These are phyloP conservation scores for Callinectes sapidus DNA, from an alignment of 2,888 invertebrate genomes.

Conservation along the genomic window DNA sequence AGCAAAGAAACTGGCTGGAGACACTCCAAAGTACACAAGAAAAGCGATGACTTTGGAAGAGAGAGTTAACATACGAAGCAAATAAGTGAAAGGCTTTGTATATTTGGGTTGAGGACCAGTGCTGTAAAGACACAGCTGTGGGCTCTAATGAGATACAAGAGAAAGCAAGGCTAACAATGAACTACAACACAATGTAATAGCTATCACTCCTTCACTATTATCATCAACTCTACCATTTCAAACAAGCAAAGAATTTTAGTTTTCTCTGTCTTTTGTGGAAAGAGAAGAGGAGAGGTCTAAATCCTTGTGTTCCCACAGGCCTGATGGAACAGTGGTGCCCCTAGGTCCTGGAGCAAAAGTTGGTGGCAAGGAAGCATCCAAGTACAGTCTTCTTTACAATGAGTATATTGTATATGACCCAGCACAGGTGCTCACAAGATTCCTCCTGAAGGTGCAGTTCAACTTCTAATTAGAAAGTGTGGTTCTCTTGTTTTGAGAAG, in stretches of 20 bases:
- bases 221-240: no score
- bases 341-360: constrained; percentile 81
- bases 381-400: constrained; percentile 86
- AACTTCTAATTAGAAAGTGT: constrained; percentile 78
- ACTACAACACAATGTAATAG: no score
- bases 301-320: constrained; percentile 34
- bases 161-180: no score
- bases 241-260: background rate
- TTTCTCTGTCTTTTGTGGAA: background rate
- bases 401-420: constrained; percentile 97
- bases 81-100: no score
- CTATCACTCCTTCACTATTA: no score
- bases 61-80: no score
- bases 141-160: no score
- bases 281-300: background rate
- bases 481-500: background rate
- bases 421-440: constrained; percentile 93
- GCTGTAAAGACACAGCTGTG: no score
- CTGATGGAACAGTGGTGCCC: constrained; percentile 87
- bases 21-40: no score
- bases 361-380: constrained; percentile 74
- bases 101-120: no score
- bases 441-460: constrained; percentile 90
- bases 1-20: background rate
- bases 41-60: no score